Evolutionary conservation across 2,888 invertebrate genomes (phyloP), one percentile per base, ranked within the genome.

Genomic region (Cantharis rustica): DNA sequence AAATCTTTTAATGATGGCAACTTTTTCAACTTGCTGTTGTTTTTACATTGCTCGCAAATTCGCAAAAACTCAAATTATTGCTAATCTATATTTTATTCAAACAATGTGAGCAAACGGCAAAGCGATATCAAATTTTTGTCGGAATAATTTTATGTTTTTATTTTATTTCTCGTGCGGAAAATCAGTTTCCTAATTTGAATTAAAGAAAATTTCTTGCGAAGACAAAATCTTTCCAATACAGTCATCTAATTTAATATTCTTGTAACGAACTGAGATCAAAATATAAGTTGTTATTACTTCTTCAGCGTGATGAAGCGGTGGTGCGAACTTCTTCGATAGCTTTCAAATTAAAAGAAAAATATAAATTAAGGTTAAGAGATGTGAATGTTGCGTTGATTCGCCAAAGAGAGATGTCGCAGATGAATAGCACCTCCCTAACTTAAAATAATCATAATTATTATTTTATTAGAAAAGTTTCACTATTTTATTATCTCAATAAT

Each of bases 1-100:
- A 61, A 76, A 76, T 70, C 61, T 76, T 47, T 47, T 17, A 66
- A 66, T 73, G 73, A 70, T 76, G 27, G 69, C 72, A 15, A 17
- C 7, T 23, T 66, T 64, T 20, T 20, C 9, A 16, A 4, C n/a
- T 20, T 20, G 20, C 20, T 20, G 1, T 16, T 13, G 17, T 66
- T 66, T 66, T n/a, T 66, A 13, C 3, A 9, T 13, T n/a, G 1
- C 23, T 66, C 20, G 13, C 9, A 20, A 66, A 20, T 20, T n/a
- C n/a, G 64, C 20, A 64, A 16, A 1, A 17, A 27, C 26, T 13
- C 1, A n/a, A 63, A 63, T 17, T 64, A 66, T 66, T 66, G 3
- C 16, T 17, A 66, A 66, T 66, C 20, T 66, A 9, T 47, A 47
- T 47, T 47, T 31, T n/a, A 47, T 47, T 47, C 47, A n/a, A 47